Evolutionary conservation across 2,888 invertebrate species (phyloP).

Genomic region (Syrphus vitripennis): DNA sequence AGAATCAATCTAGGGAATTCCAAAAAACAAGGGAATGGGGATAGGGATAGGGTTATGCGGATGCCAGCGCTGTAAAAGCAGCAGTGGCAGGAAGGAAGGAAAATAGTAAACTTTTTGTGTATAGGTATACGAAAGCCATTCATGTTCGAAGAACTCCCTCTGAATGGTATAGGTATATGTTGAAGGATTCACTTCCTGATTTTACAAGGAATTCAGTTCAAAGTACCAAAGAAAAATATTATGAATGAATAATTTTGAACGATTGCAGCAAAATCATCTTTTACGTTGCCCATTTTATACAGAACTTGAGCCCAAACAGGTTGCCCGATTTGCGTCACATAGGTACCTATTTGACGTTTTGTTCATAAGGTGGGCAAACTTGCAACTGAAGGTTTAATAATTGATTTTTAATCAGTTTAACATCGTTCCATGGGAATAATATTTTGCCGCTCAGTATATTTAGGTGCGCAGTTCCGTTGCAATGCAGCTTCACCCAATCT

Average conservation of each 20-base stretch:
- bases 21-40: background rate
- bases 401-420: too few relatives aligned
- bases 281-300: too few relatives aligned
- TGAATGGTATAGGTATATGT: slow-evolving; percentile 3
- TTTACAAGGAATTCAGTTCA: background rate
- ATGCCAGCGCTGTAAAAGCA: background rate
- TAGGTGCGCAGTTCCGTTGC: too few relatives aligned
- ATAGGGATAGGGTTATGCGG: background rate
- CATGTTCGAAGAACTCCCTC: slow-evolving; percentile 11
- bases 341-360: background rate
- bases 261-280: too few relatives aligned
- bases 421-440: too few relatives aligned
- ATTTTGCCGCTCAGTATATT: too few relatives aligned
- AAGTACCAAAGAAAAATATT: background rate
- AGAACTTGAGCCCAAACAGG: too few relatives aligned
- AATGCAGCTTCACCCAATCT: too few relatives aligned
- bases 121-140: slow-evolving; percentile 24
- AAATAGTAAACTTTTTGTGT: slow-evolving; percentile 48
- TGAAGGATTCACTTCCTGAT: slow-evolving; percentile 27
- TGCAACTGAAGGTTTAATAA: too few relatives aligned
- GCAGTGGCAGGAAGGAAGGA: slow-evolving; percentile 40
- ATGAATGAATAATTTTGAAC: too few relatives aligned
- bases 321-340: too few relatives aligned
- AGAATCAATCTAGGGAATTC: slow-evolving; percentile 62
- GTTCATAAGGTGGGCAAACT: too few relatives aligned